Evolutionary conservation across 2,797 vertebrate species (phyloP).

Genomic region (Phoxinus dragarum): DNA sequence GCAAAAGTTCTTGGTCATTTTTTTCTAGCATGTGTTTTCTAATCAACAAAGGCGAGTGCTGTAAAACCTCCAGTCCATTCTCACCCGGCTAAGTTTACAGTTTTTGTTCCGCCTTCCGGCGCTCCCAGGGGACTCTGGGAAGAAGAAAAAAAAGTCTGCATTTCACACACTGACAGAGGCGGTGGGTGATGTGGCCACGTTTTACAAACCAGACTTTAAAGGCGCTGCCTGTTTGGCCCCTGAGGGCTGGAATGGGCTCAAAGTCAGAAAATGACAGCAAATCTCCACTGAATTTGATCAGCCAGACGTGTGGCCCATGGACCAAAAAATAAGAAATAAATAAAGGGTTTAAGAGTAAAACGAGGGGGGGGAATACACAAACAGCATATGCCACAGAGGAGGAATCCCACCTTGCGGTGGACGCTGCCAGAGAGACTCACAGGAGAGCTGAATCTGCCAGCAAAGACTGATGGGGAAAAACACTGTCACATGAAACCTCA

Average conservation of each 20-base stretch:
- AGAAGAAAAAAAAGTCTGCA: slow-evolving; percentile 32
- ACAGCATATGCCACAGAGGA: slow-evolving; percentile 83
- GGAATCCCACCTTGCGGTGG: slow-evolving; percentile 76
- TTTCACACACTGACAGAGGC: slow-evolving; percentile 52
- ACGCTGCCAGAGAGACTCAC: slow-evolving; percentile 73
- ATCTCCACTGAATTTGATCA: slow-evolving; percentile 79
- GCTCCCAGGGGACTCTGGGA: slow-evolving; percentile 7
- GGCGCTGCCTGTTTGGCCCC: slow-evolving; percentile 64
- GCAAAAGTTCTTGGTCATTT: background rate
- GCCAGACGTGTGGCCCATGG: slow-evolving; percentile 70
- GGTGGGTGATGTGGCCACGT: slow-evolving; percentile 41
- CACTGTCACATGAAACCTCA: slow-evolving; percentile 70
- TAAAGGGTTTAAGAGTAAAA: slow-evolving; percentile 37
- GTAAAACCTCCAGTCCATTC: slow-evolving; percentile 31
- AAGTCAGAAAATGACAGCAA: slow-evolving; percentile 72
- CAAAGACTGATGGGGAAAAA: slow-evolving; percentile 71
- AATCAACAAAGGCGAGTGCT: slow-evolving; percentile 30
- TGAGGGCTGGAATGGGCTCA: slow-evolving; percentile 59
- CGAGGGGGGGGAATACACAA: slow-evolving; percentile 69
- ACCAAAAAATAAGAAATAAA: slow-evolving; percentile 56
- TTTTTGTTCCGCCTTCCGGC: background rate
- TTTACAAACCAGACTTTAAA: slow-evolving; percentile 63
- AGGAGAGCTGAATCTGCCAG: slow-evolving; percentile 65
- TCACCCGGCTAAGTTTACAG: slow-evolving; percentile 40
- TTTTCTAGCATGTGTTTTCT: slow-evolving; percentile 51